A percentile compares a stretch with the other conserved stretches of the same genome.
phyloP scores from a whole-genome alignment of 2,888 invertebrate species.

The Sphaerophoria rueppellii region DNA sequence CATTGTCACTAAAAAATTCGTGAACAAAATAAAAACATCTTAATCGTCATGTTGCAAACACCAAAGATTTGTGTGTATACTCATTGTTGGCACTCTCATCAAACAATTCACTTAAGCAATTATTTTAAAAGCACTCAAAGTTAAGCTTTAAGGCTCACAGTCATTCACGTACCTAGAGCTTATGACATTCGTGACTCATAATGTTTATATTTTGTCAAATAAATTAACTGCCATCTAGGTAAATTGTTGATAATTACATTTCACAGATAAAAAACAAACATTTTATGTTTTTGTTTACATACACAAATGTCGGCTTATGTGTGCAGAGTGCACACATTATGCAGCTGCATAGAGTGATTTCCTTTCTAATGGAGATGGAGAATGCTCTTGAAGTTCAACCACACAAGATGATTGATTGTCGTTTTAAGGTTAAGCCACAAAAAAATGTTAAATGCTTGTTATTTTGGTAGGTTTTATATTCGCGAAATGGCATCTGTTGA shows the following conservation, averaged over 20 bases:
- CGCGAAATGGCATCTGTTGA: constrained; percentile 24
- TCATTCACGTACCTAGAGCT: background rate
- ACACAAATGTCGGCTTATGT: background rate
- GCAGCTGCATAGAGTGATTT: constrained; percentile 38
- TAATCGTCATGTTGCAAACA: background rate
- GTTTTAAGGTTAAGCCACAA: constrained; percentile 65
- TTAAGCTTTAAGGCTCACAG: constrained; percentile 30
- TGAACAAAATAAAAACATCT: background rate
- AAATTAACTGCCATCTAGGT: constrained; percentile 54
- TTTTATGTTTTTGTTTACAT: constrained; percentile 17
- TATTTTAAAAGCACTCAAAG: background rate
- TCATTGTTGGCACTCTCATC: constrained; percentile 36
- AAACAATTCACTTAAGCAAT: constrained; percentile 14
- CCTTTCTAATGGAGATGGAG: constrained; percentile 66
- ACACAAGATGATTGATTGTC: constrained; percentile 67
- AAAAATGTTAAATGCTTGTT: constrained; percentile 11
- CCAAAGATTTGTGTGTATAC: background rate
- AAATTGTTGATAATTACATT: constrained; percentile 25
- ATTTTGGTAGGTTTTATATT: background rate
- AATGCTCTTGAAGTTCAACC: constrained; percentile 62
- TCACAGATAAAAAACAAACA: background rate
- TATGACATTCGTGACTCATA: constrained; percentile 63
- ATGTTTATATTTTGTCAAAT: constrained; percentile 62
- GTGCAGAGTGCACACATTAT: background rate
- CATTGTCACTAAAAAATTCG: constrained; percentile 47